Evolutionary conservation across 2,888 invertebrate genomes (phyloP).

Genomic region (Hirtodrosophila duncani): DNA sequence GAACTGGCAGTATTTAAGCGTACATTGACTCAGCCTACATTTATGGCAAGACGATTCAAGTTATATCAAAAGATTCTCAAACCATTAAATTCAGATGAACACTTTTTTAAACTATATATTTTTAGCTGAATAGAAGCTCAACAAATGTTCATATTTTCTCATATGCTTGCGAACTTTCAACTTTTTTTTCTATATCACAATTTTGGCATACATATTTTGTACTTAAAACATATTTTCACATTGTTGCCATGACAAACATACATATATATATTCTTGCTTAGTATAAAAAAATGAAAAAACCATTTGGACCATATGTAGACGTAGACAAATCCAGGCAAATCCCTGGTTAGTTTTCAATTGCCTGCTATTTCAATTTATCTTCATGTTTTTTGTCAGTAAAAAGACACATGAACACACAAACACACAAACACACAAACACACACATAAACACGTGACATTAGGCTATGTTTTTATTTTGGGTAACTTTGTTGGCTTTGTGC

Average conservation of each 20-base stretch:
- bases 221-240: conserved; percentile 5
- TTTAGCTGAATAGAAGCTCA: too few relatives aligned
- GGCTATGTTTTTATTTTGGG: conserved; percentile 7
- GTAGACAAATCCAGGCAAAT: conserved; percentile 25
- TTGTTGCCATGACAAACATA: conserved; percentile 2
- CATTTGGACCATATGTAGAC: conserved; percentile 11
- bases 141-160: too few relatives aligned
- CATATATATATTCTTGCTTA: too few relatives aligned
- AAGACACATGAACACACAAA: too few relatives aligned
- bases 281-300: too few relatives aligned
- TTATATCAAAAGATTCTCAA: too few relatives aligned
- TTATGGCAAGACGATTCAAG: too few relatives aligned
- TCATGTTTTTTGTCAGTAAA: conserved; percentile 26
- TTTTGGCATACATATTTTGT: conserved; percentile 3
- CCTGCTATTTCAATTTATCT: conserved; percentile 41
- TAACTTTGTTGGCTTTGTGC: conserved; percentile 3
- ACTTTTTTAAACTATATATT: too few relatives aligned
- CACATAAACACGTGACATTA: conserved; percentile 25
- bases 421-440: too few relatives aligned
- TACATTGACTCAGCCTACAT: too few relatives aligned
- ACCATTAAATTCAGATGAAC: too few relatives aligned
- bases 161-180: neutral
- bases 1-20: too few relatives aligned
- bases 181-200: neutral
- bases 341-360: conserved; percentile 46